Evolutionary conservation across 2,113 vertebrate species (phyloP).

Genomic region (Heterotilapia buettikoferi): DNA sequence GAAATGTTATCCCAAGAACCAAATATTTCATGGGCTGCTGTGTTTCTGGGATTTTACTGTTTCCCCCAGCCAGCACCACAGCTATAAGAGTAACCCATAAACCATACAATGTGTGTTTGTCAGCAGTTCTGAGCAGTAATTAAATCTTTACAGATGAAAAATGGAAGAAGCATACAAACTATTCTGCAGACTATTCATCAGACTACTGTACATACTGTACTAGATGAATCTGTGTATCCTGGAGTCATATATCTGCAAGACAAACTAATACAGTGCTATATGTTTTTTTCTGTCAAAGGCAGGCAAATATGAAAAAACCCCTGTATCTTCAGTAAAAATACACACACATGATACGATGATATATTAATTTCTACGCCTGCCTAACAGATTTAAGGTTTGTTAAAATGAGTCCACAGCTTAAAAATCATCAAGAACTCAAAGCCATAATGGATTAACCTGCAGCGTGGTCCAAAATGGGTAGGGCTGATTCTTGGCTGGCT

Average conservation of each 20-base stretch:
- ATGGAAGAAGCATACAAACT: constrained; percentile 17
- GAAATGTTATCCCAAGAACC: neutral
- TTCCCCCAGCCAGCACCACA: neutral
- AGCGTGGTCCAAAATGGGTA: constrained; percentile 20
- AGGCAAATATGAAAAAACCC: neutral
- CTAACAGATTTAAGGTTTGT: neutral
- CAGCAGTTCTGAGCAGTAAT: constrained; percentile 50
- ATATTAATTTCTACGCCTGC: neutral
- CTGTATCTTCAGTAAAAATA: neutral
- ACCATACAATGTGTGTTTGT: constrained; percentile 1
- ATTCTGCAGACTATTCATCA: constrained; percentile 15
- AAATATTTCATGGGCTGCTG: neutral
- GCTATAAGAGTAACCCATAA: constrained; percentile 39
- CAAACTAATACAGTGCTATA: neutral
- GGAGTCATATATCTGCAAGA: constrained; percentile 4
- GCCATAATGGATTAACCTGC: constrained; percentile 52
- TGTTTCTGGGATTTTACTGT: neutral
- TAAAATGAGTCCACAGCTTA: constrained; percentile 17
- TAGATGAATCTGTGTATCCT: neutral
- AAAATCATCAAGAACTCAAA: constrained; percentile 10
- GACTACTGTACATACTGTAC: neutral
- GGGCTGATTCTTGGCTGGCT: constrained; percentile 33
- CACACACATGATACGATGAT: neutral
- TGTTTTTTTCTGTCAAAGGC: neutral
- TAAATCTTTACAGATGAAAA: constrained; percentile 48